Evolutionary conservation across 2,888 invertebrate species (phyloP).

Genomic region (Urechis unicinctus): DNA sequence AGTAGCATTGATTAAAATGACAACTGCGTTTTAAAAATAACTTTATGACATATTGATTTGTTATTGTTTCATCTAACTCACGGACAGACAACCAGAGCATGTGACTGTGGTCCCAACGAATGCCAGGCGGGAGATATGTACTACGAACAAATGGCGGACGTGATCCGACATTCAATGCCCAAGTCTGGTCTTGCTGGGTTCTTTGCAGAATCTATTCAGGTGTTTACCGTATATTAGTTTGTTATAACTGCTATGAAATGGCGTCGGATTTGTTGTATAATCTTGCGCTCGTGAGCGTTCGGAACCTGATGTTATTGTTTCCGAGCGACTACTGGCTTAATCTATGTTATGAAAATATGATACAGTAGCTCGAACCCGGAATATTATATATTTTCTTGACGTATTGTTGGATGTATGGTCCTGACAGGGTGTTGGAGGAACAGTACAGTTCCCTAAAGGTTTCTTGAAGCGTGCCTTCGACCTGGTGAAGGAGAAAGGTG

Average conservation of each 20-base stretch:
- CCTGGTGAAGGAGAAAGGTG: conserved; percentile 72
- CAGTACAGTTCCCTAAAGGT: conserved; percentile 83
- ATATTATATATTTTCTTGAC: too few species aligned
- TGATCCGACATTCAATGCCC: conserved; percentile 72
- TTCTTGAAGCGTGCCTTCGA: conserved; percentile 77
- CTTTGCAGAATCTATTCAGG: conserved; percentile 91
- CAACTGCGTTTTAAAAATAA: too few species aligned
- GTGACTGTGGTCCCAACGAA: conserved; percentile 35
- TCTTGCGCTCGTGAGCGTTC: not conserved
- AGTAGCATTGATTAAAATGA: too few species aligned
- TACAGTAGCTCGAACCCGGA: too few species aligned
- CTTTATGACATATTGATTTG: too few species aligned
- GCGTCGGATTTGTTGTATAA: not conserved
- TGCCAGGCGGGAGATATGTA: conserved; percentile 68
- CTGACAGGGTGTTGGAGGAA: conserved; percentile 79
- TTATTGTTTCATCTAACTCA: too few species aligned
- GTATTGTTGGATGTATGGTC: too few species aligned
- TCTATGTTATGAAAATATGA: too few species aligned
- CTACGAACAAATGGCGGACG: conserved; percentile 72
- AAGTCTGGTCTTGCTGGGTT: conserved; percentile 74
- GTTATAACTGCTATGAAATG: too few species aligned
- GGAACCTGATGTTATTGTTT: too few species aligned
- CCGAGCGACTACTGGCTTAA: too few species aligned
- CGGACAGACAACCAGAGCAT: conserved; percentile 22
- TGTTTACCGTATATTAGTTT: conserved; percentile 20